Evolutionary conservation across 2,113 vertebrate species (phyloP).

Genomic region (Ploceus nigricollis): DNA sequence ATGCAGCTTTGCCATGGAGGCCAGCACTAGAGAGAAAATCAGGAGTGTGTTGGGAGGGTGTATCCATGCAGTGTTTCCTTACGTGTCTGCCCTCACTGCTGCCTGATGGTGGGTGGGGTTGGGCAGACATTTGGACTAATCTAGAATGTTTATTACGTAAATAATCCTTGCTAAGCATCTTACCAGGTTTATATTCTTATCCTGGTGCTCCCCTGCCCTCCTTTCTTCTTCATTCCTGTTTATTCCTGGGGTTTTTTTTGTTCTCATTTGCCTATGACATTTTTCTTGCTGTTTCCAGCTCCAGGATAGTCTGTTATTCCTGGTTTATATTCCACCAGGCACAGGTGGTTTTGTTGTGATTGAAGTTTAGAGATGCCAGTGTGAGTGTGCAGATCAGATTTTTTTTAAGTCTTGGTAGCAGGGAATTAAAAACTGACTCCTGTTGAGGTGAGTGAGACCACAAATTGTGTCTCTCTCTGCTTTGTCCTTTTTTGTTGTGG

Average conservation of each 20-base stretch:
- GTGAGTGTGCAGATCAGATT: not conserved
- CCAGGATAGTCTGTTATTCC: not conserved
- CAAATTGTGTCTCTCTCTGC: not conserved
- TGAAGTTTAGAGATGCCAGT: not conserved
- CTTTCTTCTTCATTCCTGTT: not conserved
- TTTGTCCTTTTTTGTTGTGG: not conserved
- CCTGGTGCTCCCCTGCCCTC: not conserved
- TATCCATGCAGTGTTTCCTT: not conserved
- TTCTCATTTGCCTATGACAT: not conserved
- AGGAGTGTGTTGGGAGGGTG: not conserved
- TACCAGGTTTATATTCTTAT: not conserved
- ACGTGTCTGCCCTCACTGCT: not conserved
- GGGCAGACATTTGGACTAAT: not conserved
- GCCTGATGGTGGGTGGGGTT: not conserved
- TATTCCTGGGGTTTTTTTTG: not conserved
- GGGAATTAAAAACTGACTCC: not conserved
- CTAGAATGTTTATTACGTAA: not conserved
- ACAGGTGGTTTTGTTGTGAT: not conserved
- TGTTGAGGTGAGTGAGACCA: not conserved
- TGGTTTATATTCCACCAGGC: not conserved
- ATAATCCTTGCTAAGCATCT: slow-evolving; percentile 26
- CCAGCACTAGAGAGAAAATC: not conserved
- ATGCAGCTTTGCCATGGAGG: not conserved
- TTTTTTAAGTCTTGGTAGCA: not conserved
- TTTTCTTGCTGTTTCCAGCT: not conserved